Conservation (phyloP, 2,888 invertebrate species). For the Coenonympha arcania region DNA sequence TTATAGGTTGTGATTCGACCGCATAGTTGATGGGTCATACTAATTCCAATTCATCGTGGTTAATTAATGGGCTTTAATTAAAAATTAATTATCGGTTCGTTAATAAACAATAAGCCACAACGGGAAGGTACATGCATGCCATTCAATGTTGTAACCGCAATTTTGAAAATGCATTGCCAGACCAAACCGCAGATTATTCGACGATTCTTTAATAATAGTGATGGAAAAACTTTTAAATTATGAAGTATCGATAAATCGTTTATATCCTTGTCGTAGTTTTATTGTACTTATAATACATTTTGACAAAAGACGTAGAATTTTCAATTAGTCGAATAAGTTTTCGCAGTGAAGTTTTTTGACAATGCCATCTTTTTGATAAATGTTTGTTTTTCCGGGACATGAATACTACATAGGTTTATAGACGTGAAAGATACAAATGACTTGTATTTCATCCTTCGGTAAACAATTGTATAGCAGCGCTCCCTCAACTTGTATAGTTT, state of each 20-base stretch:
- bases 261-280: too few species aligned
- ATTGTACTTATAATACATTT: too few species aligned
- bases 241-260: background rate
- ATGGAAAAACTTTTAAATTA: background rate
- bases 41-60: constrained; percentile 12
- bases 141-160: constrained; percentile 26
- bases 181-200: constrained; percentile 25
- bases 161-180: constrained; percentile 22
- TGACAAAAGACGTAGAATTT: too few species aligned
- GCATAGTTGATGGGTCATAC: background rate
- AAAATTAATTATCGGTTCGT: constrained; percentile 12
- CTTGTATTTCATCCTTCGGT: too few species aligned
- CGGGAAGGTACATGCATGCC: constrained; percentile 3
- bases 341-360: too few species aligned
- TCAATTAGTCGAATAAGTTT: too few species aligned
- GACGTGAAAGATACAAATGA: too few species aligned
- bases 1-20: background rate
- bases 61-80: constrained; percentile 13
- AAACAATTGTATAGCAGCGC: too few species aligned
- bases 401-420: too few species aligned
- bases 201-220: constrained; percentile 10
- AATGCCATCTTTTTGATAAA: too few species aligned
- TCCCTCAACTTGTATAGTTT: too few species aligned
- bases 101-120: constrained; percentile 16
- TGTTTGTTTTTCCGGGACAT: too few species aligned